These are phyloP conservation scores for Alouatta palliata DNA, from an alignment of 2,113 vertebrate species.

Conservation along the genomic window DNA sequence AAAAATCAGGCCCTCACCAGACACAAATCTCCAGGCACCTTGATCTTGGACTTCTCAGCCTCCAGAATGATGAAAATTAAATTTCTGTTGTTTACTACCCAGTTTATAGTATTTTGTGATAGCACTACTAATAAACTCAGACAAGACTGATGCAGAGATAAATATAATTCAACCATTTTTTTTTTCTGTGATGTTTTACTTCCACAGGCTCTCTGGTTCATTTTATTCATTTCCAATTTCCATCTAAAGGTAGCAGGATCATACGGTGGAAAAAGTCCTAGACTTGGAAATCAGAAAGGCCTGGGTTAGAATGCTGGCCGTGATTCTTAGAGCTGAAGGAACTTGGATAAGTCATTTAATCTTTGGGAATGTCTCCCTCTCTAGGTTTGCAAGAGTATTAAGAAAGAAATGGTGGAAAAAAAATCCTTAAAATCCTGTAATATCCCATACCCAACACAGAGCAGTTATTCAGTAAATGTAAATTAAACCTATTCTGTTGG, in stretches of 20 bases:
- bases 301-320: not conserved
- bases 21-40: rapidly evolving
- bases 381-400: not conserved
- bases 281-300: not conserved
- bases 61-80: not conserved
- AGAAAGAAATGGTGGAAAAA: not conserved
- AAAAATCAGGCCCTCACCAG: not conserved
- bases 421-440: not conserved
- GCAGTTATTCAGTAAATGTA: not conserved
- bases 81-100: not conserved
- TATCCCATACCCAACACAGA: not conserved
- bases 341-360: not conserved
- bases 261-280: not conserved
- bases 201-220: not conserved
- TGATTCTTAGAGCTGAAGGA: not conserved
- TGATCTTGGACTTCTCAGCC: not conserved
- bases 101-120: not conserved
- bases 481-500: not conserved
- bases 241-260: not conserved
- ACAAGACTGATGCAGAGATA: not conserved
- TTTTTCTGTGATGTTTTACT: not conserved
- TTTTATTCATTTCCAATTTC: not conserved
- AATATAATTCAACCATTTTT: not conserved
- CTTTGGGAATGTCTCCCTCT: not conserved
- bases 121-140: not conserved